Base-by-base conservation (phyloP, 1,140 invertebrate genomes). In the Piezodorus guildinii region DNA sequence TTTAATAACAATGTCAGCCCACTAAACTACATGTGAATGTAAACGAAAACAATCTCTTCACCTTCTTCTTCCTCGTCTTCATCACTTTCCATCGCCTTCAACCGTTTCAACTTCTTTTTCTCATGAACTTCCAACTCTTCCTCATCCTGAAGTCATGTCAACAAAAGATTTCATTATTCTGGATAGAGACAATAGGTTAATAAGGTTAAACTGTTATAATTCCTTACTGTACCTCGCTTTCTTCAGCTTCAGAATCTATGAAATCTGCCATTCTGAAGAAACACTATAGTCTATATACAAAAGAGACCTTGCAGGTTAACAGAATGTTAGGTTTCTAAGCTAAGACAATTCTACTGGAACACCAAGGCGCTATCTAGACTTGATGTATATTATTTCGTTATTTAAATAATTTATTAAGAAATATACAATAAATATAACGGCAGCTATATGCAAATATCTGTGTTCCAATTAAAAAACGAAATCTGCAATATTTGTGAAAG, bases 211-310 rank as follows among this genome's bases (percentile, higher is more conserved):
- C 1, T 1, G 21, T 17, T 69, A 72, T 65, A 58, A 60, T 34
- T 65, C 30, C 1, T 39, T 52, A 68, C 78, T 76, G 80, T 78
- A 86, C 87, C 80, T 87, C 87, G 73, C 84, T 88, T 74, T 90
- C 87, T 71, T 89, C 87, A 3, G 88, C 88, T 74, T 91, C 88
- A 1, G 85, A 87, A 67, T 90, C 86, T 58, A 91, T 73, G 74
- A 90, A 91, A 73, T 89, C 85, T 43, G 86, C 81, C 86, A 88
- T 69, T 19, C 39, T 65, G 19, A 5, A 23, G 16, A 58, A 21
- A 27, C n/a, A 58, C 23, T 21, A 49, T 17, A 49, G 46, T 49
- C 46, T 17, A 49, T 49, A 49, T 21, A 49, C 34, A 39, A 5
- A 49, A 17, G n/a, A 49, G 16, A 10, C 46, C 16, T 49, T 49